Percentiles rank a stretch among this genome's conserved stretches.
Conservation (phyloP, 2,797 vertebrate species). For the Dallia pectoralis region DNA sequence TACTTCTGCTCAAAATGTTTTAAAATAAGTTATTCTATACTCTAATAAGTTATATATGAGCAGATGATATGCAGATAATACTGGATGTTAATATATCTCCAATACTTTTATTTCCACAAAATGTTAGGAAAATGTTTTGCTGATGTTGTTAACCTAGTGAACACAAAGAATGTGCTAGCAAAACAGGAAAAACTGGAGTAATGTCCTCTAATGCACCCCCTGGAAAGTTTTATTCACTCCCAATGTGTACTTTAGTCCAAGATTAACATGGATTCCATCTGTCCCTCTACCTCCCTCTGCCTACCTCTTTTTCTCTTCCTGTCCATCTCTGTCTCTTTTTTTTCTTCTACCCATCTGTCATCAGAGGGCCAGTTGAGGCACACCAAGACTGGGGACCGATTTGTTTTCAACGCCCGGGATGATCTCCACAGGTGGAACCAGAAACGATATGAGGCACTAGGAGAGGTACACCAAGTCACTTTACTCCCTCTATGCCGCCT, state of each 20-base stretch:
- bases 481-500: not conserved
- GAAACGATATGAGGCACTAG: slow-evolving; percentile 96
- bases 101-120: no score
- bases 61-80: no score
- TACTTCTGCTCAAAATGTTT: no score
- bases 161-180: no score
- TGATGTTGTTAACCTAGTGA: no score
- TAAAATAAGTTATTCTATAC: no score
- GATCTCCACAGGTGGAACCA: slow-evolving; percentile 98
- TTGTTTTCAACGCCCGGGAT: slow-evolving; percentile 94
- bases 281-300: not conserved
- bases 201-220: not conserved
- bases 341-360: no score
- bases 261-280: not conserved
- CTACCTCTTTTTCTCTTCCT: slow-evolving; percentile 12
- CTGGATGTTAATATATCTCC: no score
- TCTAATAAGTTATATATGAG: no score
- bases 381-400: slow-evolving; percentile 87
- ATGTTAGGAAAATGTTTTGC: no score
- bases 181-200: not conserved
- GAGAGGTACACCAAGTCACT: slow-evolving; percentile 82
- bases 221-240: not conserved
- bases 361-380: slow-evolving; percentile 90
- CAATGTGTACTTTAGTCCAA: no score
- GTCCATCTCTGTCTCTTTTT: slow-evolving; percentile 51